A percentile compares a stretch with the other conserved stretches of the same genome.
Evolutionary conservation across 2,888 invertebrate species (phyloP).

Genomic region (Ochlodes sylvanus): DNA sequence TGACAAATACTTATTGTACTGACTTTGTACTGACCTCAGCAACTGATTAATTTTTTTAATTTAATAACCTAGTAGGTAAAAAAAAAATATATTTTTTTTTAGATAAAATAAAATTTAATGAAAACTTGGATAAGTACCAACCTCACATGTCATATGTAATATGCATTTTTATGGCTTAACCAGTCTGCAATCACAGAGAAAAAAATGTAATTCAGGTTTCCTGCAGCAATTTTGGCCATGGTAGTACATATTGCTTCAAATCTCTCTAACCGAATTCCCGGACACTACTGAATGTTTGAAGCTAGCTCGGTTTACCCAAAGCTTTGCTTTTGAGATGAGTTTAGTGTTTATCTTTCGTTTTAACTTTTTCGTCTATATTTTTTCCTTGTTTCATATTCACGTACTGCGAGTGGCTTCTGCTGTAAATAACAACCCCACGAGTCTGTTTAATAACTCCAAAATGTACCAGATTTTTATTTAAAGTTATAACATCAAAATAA

Average conservation of each 20-base stretch:
- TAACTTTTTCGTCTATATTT: slow-evolving; percentile 13
- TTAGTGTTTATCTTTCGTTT: slow-evolving; percentile 24
- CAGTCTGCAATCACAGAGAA: no score
- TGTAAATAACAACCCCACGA: not conserved
- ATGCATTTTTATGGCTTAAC: no score
- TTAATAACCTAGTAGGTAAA: no score
- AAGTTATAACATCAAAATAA: not conserved
- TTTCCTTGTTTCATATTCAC: not conserved
- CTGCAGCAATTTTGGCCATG: not conserved
- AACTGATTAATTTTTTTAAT: no score
- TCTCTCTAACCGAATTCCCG: slow-evolving; percentile 20
- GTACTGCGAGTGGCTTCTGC: not conserved
- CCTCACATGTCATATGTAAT: no score
- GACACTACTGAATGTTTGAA: slow-evolving; percentile 25
- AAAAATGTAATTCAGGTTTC: not conserved
- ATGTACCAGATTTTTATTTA: not conserved
- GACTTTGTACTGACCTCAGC: no score
- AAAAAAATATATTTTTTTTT: no score
- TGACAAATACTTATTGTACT: no score
- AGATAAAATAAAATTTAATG: no score
- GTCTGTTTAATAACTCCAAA: no score
- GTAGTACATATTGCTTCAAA: slow-evolving; percentile 6
- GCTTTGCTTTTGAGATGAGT: slow-evolving; percentile 18
- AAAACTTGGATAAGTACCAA: no score
- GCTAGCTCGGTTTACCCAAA: slow-evolving; percentile 19